Base-by-base conservation (phyloP, 2,113 vertebrate species). In the Pao palembangensis region DNA sequence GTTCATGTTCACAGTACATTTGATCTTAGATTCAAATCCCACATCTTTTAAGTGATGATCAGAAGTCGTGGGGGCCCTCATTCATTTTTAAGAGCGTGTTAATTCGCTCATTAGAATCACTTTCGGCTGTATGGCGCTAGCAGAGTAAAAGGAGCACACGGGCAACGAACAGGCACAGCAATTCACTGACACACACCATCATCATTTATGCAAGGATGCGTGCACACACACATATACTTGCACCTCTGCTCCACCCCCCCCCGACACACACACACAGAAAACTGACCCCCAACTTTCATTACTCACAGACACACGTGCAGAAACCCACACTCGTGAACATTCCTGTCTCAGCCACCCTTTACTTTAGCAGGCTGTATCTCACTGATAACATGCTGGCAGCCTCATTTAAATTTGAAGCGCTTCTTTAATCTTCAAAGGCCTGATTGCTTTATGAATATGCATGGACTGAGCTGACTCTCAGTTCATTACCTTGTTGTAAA, bases 401-500 rank as follows among this genome's bases (percentile, higher is more conserved):
- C 88, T 98, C 96, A 98, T 98, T 98, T 98, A 94, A 98, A 98
- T 98, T 96, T 98, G 96, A 98, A 98, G 95, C 94, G 95, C 94
- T 98, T 94, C 96, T 98, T 98, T 98, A 98, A 98, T 98, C 96
- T 98, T 98, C 96, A 98, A 98, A 98, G 95, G 93, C 95, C 95
- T 97, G 95, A 98, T 98, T 97, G 95, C 94, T 96, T 95, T 97
- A 98, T 98, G 95, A 98, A 98, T 98, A 98, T 98, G 94, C 95
- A 98, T 98, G 93, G 90, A 88, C 93, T 93, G 94, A 93, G 94
- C 94, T 94, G 95, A 95, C 94, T 96, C 95, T 84, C 95, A 97
- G 94, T 98, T 98, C 96, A 98, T 98, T 98, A 98, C 95, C 94
- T 97, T 95, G 95, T 97, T 98, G 95, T 98, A 98, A 98, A 98